Conservation (phyloP, 1,140 invertebrate genomes). For the Pachypsylla venusta region DNA sequence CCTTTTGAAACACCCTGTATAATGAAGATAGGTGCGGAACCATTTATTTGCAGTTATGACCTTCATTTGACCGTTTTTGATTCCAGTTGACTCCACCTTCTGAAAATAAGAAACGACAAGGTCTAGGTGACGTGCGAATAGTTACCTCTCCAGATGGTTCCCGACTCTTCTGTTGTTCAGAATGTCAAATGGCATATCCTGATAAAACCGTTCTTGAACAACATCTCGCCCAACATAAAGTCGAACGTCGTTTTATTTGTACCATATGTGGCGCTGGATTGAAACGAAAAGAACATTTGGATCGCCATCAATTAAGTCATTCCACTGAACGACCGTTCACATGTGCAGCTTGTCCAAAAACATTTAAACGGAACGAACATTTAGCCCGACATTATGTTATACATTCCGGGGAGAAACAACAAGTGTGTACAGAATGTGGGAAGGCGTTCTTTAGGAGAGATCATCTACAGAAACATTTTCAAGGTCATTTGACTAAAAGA, state of each 20-base stretch:
- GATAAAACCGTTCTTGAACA: conserved; percentile 64
- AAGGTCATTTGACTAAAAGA: conserved; percentile 25
- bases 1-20: too few species aligned
- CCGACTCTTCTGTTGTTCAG: conserved; percentile 66
- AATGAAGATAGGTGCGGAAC: too few species aligned
- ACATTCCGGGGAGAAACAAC: conserved; percentile 60
- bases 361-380: conserved; percentile 72
- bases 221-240: conserved; percentile 57
- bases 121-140: conserved; percentile 53
- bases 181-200: conserved; percentile 72
- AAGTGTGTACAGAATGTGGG: conserved; percentile 64
- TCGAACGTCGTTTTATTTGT: conserved; percentile 48
- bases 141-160: conserved; percentile 68
- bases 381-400: conserved; percentile 69
- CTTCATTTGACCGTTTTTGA: too few species aligned
- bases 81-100: conserved; percentile 17
- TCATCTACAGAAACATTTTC: conserved; percentile 42
- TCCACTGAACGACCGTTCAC: conserved; percentile 40
- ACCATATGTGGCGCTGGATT: conserved; percentile 70
- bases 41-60: too few species aligned
- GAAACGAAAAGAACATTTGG: conserved; percentile 37
- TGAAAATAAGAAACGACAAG: conserved; percentile 21
- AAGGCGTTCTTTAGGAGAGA: conserved; percentile 63
- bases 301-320: conserved; percentile 29
- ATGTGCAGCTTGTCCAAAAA: conserved; percentile 66